A percentile compares a stretch with the other conserved stretches of the same genome.
Conservation (phyloP, 1,140 invertebrate genomes). For the Apis cerana region DNA sequence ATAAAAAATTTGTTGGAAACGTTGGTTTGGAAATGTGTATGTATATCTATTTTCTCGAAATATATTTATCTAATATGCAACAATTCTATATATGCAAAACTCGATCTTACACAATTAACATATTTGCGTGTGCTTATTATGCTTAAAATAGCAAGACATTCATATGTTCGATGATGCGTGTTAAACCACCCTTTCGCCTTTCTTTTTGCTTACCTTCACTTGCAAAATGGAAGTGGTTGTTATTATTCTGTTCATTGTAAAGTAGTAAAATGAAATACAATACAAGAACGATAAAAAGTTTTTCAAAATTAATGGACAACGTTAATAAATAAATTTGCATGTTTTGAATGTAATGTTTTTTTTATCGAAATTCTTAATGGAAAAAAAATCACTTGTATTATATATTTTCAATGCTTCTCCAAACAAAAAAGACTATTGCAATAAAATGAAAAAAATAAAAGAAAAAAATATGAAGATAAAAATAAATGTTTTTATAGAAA, state of each 20-base stretch:
- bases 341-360: neutral
- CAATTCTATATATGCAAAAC: constrained; percentile 14
- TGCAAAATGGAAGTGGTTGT: constrained; percentile 18
- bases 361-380: neutral
- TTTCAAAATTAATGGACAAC: neutral
- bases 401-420: no score
- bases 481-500: neutral
- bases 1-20: no score
- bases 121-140: constrained; percentile 21
- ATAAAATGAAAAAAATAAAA: neutral
- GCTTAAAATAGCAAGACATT: constrained; percentile 18
- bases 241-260: constrained; percentile 46
- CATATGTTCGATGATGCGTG: constrained; percentile 50
- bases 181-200: constrained; percentile 65
- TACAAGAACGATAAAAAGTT: constrained; percentile 8
- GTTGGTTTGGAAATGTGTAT: neutral
- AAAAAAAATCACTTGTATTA: neutral
- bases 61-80: constrained; percentile 9
- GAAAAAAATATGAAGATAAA: neutral
- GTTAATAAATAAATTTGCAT: neutral
- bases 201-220: constrained; percentile 59
- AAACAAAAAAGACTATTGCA: neutral
- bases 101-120: constrained; percentile 28
- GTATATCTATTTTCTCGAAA: neutral
- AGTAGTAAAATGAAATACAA: constrained; percentile 11